Conservation (phyloP, 2,113 vertebrate species). For the Gallinago paraguaiae region DNA sequence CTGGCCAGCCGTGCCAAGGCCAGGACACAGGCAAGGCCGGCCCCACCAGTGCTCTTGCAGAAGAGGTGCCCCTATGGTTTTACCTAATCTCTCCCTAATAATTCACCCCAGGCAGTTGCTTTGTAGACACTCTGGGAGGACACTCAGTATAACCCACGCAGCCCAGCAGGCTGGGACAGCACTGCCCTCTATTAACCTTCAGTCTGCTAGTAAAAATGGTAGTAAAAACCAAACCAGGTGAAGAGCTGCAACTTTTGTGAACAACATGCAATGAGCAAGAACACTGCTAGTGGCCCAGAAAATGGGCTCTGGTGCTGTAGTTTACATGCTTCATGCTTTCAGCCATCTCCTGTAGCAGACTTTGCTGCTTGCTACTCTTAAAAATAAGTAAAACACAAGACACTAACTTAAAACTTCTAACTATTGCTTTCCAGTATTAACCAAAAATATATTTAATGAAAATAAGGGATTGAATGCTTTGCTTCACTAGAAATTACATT, state of each 20-base stretch:
- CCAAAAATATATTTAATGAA: neutral
- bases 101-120: neutral
- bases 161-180: neutral
- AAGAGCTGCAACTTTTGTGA: neutral
- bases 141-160: neutral
- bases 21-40: neutral
- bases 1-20: neutral
- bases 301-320: neutral
- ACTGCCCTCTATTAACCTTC: neutral
- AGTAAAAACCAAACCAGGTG: too few relatives aligned
- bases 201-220: neutral
- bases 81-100: neutral
- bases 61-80: rapidly evolving
- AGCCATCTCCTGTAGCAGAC: neutral
- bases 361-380: neutral
- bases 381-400: neutral
- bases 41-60: neutral
- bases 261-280: rapidly evolving
- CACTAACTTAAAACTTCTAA: neutral
- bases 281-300: neutral
- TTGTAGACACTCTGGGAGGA: rapidly evolving
- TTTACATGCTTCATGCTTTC: neutral
- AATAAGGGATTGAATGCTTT: neutral
- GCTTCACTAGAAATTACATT: neutral
- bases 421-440: neutral